These are phyloP conservation scores for Cossypha heuglini DNA, from an alignment of 2,797 vertebrate species.

Conservation along the genomic window DNA sequence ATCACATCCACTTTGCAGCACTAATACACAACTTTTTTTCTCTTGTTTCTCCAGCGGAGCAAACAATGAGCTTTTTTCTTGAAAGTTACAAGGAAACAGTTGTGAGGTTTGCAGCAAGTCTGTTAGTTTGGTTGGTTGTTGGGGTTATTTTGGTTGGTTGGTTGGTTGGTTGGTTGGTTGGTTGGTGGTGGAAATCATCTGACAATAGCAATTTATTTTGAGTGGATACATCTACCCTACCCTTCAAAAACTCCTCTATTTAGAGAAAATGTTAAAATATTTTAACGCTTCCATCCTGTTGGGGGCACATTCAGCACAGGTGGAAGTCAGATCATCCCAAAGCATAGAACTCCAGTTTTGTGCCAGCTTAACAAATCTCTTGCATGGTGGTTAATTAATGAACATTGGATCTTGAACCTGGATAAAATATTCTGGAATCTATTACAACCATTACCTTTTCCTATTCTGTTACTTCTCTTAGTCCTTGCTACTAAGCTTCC, in stretches of 20 bases:
- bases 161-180: neutral
- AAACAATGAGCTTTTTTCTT: neutral
- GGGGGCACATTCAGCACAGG: neutral
- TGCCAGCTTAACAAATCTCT: neutral
- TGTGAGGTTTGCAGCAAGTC: rapidly evolving
- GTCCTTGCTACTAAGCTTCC: neutral
- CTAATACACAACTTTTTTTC: neutral
- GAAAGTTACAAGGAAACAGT: neutral
- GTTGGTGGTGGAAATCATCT: neutral
- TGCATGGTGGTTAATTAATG: neutral
- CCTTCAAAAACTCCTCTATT: rapidly evolving
- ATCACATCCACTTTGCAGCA: neutral
- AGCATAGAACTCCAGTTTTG: neutral
- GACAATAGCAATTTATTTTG: neutral
- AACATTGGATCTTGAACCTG: neutral
- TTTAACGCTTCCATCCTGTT: neutral
- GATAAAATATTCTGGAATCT: neutral
- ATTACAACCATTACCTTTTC: neutral
- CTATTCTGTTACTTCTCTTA: neutral
- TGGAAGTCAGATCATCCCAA: neutral
- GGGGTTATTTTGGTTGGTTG: rapidly evolving
- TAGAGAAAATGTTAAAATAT: neutral
- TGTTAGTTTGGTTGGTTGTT: neutral
- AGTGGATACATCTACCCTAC: neutral
- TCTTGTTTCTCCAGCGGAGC: neutral